Evolutionary conservation across 2,888 invertebrate species (phyloP).

Genomic region (Ectemnius cavifrons): DNA sequence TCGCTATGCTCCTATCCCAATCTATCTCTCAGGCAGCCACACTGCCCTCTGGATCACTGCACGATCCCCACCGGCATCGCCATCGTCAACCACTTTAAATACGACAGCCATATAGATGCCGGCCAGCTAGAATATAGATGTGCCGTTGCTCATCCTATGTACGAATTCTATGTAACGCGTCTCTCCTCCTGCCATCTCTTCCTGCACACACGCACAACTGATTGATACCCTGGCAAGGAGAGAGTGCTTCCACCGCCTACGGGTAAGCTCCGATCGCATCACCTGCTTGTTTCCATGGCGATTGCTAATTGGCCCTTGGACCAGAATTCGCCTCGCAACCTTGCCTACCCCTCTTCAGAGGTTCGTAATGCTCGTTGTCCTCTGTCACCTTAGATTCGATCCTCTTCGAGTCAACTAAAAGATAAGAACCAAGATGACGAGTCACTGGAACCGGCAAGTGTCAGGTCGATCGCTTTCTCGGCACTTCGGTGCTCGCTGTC

Average conservation of each 20-base stretch:
- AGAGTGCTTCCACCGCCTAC: slow-evolving; percentile 59
- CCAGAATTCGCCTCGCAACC: slow-evolving; percentile 49
- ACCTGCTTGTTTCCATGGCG: slow-evolving; percentile 82
- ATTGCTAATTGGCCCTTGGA: slow-evolving; percentile 81
- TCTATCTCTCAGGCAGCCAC: slow-evolving; percentile 42
- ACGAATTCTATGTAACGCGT: slow-evolving; percentile 25
- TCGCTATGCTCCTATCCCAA: slow-evolving; percentile 43
- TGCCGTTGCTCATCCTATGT: slow-evolving; percentile 17
- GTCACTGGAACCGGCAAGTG: not conserved
- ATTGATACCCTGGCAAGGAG: not conserved
- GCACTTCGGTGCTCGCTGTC: not conserved
- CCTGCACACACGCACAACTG: not conserved
- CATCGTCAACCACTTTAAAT: slow-evolving; percentile 64
- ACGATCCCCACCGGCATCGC: slow-evolving; percentile 45
- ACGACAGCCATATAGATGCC: slow-evolving; percentile 46
- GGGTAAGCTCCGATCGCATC: slow-evolving; percentile 79
- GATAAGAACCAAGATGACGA: no score
- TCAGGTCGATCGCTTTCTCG: not conserved
- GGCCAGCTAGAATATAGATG: slow-evolving; percentile 15
- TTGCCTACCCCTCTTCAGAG: not conserved
- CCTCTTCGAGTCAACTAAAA: no score
- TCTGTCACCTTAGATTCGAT: no score
- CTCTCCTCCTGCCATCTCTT: not conserved
- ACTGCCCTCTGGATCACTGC: slow-evolving; percentile 35
- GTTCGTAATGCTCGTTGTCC: no score